Evolutionary conservation across 2,797 vertebrate species (phyloP), one percentile per base, ranked within the genome.

Genomic region (Ctenopoma multispine): DNA sequence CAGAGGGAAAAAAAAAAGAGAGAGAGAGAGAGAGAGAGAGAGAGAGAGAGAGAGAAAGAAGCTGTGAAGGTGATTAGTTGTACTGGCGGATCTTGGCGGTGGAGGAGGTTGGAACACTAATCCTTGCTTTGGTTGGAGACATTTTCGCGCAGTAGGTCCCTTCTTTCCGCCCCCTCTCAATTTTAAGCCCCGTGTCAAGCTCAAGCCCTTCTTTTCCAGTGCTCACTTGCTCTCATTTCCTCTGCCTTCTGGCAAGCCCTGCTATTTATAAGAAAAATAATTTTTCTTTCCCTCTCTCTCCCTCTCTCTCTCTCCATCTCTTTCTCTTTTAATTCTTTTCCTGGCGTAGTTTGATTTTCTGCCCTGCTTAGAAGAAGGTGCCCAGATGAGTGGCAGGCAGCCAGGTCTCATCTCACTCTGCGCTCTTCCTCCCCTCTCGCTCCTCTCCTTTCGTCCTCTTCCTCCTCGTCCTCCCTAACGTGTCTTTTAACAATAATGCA

Each of bases 171-270:
- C 93, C 91, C 94, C 93, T 94, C 94, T 94, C 93, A 90, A 92
- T 95, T 94, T 94, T 95, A 94, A 95, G 94, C 94, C 94, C 94
- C 93, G 92, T 95, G 94, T 95, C 94, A 94, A 93, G 92, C 93
- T 93, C 91, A 93, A 92, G 91, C 92, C 92, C 91, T 92, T 94
- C 92, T 93, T 92, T 93, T 94, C 89, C 92, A 89, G 91, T 79
- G 83, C 92, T 93, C 91, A 87, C 87, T 93, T 92, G 94, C 92
- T 94, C 94, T 94, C 93, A 93, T 95, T 95, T 94, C 94, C 94
- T 93, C 87, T 94, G 94, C 94, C 94, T 95, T 92, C 94, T 94
- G 94, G 94, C 93, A 90, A 95, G 92, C 91, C 90, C 89, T 90
- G 93, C 94, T 95, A 95, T 95, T 95, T 95, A 95, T 95, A 94